These are phyloP conservation scores for Corvus moneduloides DNA, from an alignment of 2,113 vertebrate genomes.

Conservation along the genomic window DNA sequence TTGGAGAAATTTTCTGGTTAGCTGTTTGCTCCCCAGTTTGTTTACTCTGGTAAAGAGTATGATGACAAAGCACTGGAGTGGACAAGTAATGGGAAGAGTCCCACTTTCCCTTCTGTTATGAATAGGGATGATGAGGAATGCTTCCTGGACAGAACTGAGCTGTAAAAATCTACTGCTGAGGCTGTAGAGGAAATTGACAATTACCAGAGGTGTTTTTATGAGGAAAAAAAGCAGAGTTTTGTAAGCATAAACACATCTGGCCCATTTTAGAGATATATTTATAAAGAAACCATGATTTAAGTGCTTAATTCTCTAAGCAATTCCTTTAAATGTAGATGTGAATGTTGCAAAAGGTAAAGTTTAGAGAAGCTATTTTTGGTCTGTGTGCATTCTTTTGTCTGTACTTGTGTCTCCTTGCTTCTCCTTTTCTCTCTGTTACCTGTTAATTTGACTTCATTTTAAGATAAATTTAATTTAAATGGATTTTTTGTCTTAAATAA, in stretches of 20 bases:
- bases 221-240: rapidly evolving
- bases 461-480: neutral
- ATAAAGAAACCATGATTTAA: neutral
- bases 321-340: neutral
- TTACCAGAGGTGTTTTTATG: neutral
- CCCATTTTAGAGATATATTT: neutral
- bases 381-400: neutral
- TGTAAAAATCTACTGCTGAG: neutral
- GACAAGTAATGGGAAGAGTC: neutral
- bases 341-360: neutral
- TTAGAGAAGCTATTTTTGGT: neutral
- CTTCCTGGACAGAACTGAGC: neutral
- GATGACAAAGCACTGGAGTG: neutral
- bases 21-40: neutral
- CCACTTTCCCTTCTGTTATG: neutral
- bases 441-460: neutral
- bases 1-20: neutral
- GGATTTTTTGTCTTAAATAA: neutral
- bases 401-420: neutral
- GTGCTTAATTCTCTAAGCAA: neutral
- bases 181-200: neutral
- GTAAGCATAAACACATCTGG: neutral
- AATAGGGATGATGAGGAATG: neutral
- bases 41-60: neutral
- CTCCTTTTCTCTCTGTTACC: neutral